Evolutionary conservation across 2,113 vertebrate genomes (phyloP).

Genomic region (Struthio camelus): DNA sequence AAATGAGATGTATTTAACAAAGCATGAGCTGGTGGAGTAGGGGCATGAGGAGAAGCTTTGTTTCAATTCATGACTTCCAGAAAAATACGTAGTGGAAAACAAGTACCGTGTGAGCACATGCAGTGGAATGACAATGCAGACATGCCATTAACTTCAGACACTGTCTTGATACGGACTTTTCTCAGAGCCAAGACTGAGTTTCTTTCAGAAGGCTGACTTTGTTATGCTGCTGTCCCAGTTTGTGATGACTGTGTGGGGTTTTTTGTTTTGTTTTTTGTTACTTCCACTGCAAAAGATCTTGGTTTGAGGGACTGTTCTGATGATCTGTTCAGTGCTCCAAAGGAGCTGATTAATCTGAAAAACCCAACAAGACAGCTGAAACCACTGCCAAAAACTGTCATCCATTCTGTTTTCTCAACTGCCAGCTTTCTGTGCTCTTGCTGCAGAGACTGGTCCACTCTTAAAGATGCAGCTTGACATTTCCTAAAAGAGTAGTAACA

Average conservation of each 20-base stretch:
- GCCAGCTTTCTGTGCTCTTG: constrained; percentile 51
- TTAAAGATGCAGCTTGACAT: constrained; percentile 58
- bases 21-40: background rate
- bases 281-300: constrained; percentile 24
- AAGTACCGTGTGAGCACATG: background rate
- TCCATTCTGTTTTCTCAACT: constrained; percentile 58
- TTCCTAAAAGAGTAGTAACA: constrained; percentile 31
- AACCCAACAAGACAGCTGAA: constrained; percentile 74
- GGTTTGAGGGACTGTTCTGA: constrained; percentile 59
- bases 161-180: constrained; percentile 8
- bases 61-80: background rate
- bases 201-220: constrained; percentile 47
- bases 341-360: constrained; percentile 73
- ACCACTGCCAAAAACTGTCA: constrained; percentile 68
- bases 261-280: background rate
- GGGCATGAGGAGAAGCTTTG: background rate
- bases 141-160: constrained; percentile 44
- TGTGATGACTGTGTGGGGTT: background rate
- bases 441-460: constrained; percentile 35
- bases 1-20: background rate
- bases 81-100: background rate
- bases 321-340: constrained; percentile 68
- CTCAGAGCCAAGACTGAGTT: background rate
- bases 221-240: constrained; percentile 28
- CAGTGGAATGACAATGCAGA: constrained; percentile 22